Conservation (phyloP, 2,113 vertebrate genomes). For the Zeus faber region DNA sequence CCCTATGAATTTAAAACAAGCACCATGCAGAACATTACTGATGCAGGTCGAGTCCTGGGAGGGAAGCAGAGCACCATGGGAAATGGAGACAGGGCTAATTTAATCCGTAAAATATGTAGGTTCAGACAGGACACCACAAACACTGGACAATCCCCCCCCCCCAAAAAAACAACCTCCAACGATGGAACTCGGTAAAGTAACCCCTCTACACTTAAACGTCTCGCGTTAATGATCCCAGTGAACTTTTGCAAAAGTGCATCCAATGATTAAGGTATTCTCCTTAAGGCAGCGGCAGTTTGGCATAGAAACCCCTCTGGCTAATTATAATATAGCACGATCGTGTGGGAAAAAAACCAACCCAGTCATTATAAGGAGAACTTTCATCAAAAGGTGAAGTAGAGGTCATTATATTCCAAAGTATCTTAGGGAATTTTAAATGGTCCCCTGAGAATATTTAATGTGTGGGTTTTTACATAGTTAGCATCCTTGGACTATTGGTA, state of each 20-base stretch:
- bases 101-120: constrained; percentile 41
- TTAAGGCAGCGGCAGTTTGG: too few species aligned
- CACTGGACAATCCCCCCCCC: constrained; percentile 47
- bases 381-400: constrained; percentile 46
- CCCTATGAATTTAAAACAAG: constrained; percentile 55
- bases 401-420: constrained; percentile 35
- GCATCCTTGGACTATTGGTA: constrained; percentile 11
- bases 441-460: constrained; percentile 24
- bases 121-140: constrained; percentile 70
- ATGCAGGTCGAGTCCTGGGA: constrained; percentile 56
- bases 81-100: constrained; percentile 57
- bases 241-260: too few species aligned
- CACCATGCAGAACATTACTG: constrained; percentile 67
- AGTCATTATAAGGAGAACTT: too few species aligned
- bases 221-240: too few species aligned
- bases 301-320: too few species aligned
- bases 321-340: too few species aligned
- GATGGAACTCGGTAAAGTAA: constrained; percentile 24
- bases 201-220: constrained; percentile 18
- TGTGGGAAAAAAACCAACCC: too few species aligned
- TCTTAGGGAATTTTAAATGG: constrained; percentile 34
- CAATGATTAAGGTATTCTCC: too few species aligned
- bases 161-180: constrained; percentile 26
- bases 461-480: constrained; percentile 20
- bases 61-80: constrained; percentile 68